A percentile compares a stretch with the other conserved stretches of the same genome.
Conservation (phyloP, 1,140 invertebrate species). For the Babylonia areolata region DNA sequence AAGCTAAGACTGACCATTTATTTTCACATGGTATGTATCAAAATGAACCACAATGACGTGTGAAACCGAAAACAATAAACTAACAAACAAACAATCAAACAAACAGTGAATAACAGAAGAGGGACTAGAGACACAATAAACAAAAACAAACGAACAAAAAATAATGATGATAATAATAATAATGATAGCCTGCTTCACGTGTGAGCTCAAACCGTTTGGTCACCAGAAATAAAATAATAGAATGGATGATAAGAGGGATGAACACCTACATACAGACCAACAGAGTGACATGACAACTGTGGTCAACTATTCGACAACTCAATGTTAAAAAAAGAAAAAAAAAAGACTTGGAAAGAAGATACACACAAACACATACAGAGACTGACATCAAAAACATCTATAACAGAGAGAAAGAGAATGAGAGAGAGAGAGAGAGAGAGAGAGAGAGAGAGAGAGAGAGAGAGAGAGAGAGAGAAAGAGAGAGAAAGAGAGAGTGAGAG, state of each 20-base stretch:
- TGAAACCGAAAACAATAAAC: not conserved
- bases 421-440: not conserved
- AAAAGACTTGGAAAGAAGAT: not conserved
- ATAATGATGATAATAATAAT: not conserved
- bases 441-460: not conserved
- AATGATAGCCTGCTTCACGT: not conserved
- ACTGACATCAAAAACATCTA: not conserved
- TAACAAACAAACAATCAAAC: slow-evolving; percentile 1
- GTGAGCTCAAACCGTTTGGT: not conserved
- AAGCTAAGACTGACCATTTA: slow-evolving; percentile 41
- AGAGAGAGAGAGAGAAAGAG: not conserved
- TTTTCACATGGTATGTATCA: slow-evolving; percentile 36
- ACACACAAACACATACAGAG: not conserved
- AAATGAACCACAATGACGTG: slow-evolving; percentile 7
- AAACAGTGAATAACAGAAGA: not conserved
- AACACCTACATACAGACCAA: too few relatives aligned
- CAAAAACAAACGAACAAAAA: not conserved
- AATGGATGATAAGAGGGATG: too few relatives aligned
- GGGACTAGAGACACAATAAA: slow-evolving; percentile 21
- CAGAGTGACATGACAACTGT: too few relatives aligned
- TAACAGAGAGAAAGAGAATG: not conserved
- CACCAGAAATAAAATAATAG: not conserved
- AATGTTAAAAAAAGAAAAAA: not conserved
- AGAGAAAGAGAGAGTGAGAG: not conserved
- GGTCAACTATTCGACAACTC: too few relatives aligned